Percentiles rank a stretch among this genome's conserved stretches.
Evolutionary conservation across 2,888 invertebrate species (phyloP).

Genomic region (Dioctria rufipes): DNA sequence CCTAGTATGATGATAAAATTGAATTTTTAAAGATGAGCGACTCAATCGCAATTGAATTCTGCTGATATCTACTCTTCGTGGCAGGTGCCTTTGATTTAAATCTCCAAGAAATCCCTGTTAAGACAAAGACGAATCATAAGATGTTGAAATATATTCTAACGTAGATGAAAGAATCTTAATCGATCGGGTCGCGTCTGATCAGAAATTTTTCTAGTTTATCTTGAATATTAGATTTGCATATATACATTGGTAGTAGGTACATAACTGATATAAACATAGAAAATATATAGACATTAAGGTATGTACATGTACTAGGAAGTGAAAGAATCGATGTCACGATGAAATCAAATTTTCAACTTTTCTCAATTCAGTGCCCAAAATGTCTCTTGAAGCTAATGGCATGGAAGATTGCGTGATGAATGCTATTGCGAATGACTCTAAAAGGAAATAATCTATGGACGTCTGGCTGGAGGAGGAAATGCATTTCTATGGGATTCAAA

Average conservation of each 20-base stretch:
- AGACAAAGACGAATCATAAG: slow-evolving; percentile 26
- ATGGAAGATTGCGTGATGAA: slow-evolving; percentile 53
- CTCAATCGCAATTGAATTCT: background rate
- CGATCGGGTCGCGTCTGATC: background rate
- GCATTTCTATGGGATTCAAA: slow-evolving; percentile 23
- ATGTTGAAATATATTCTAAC: background rate
- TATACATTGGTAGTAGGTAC: background rate
- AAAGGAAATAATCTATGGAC: slow-evolving; percentile 34
- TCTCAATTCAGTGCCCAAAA: slow-evolving; percentile 45
- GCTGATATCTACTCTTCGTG: background rate
- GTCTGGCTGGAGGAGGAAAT: slow-evolving; percentile 6
- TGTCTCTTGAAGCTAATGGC: slow-evolving; percentile 42
- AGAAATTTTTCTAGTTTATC: slow-evolving; percentile 33
- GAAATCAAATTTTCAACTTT: slow-evolving; percentile 52
- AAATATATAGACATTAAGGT: background rate
- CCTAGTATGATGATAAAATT: slow-evolving; percentile 1
- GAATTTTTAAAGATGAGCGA: background rate
- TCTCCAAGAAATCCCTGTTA: no score
- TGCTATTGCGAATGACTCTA: slow-evolving; percentile 13
- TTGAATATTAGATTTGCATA: slow-evolving; percentile 42
- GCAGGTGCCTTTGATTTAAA: slow-evolving; percentile 4
- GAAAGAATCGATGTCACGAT: slow-evolving; percentile 26
- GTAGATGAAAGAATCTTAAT: slow-evolving; percentile 7
- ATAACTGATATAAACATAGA: no score
- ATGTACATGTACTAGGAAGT: background rate